Base-by-base conservation (phyloP, 2,797 vertebrate genomes). In the Poecilia wingei region DNA sequence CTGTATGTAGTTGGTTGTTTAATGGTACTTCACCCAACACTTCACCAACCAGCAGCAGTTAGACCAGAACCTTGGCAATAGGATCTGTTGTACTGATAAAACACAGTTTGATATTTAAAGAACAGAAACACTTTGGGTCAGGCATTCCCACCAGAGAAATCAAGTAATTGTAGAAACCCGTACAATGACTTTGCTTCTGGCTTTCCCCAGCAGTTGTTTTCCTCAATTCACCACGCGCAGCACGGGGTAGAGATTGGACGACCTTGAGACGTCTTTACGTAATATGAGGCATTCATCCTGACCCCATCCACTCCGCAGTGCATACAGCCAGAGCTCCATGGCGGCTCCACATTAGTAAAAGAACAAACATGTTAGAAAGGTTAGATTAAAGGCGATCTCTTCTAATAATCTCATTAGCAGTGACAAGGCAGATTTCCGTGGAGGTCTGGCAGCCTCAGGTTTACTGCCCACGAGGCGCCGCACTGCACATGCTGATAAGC, bases 381-480 rank as follows among this genome's bases (percentile, higher is more conserved):
- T 77, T 79, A 36, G 74, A 73, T 55, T 76, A 79, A 79, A 76
- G 72, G 74, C 6, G 45, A 79, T 39, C 59, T 57, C 79, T 75
- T 31, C 74, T 82, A 85, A 85, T 85, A 61, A 83, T 79, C 79
- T 83, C 73, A 75, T 84, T 81, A 76, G 45, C 9, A 1, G 22
- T 46, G 74, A 79, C 57, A 18, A 72, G 46, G 68, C n/a, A 78
- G 51, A 85, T 87, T 84, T 80, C 73, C 39, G 10, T 64, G 72
- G 64, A 82, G 79, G 78, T 79, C 80, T 66, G 41, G 41, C 70
- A 71, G 78, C 79, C 77, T 76, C 76, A 66, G 81, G 86, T 77
- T 84, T 76, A 74, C 47, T 70, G 71, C 70, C 77, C 51, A 49
- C 31, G 69, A 69, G 77, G 76, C 64, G 28, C 14, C 36, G 77